Evolutionary conservation across 2,888 invertebrate genomes (phyloP).

Genomic region (Drosophila rubida): DNA sequence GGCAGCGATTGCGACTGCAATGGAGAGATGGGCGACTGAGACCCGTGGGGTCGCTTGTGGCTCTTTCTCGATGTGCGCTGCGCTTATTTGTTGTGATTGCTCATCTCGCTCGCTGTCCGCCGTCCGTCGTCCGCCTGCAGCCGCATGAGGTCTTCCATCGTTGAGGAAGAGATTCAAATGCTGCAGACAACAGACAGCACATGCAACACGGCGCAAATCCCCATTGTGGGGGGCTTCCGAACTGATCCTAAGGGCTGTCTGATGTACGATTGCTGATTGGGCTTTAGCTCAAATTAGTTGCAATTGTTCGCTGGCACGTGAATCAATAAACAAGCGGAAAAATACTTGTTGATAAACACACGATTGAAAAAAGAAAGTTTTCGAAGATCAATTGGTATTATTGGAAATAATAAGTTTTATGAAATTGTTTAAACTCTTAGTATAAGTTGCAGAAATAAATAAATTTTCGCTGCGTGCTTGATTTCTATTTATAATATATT

Average conservation of each 20-base stretch:
- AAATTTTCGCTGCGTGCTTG: too few species aligned
- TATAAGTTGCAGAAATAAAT: too few species aligned
- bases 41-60: conserved; percentile 45
- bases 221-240: conserved; percentile 33
- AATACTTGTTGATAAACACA: neutral
- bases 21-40: conserved; percentile 16
- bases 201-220: conserved; percentile 26
- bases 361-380: neutral
- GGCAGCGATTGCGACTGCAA: neutral
- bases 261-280: conserved; percentile 70
- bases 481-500: too few species aligned
- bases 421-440: too few species aligned
- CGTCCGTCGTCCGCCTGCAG: conserved; percentile 5
- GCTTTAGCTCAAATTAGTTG: conserved; percentile 67
- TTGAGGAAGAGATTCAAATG: conserved; percentile 17
- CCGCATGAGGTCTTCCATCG: conserved; percentile 46
- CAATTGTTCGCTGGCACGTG: conserved; percentile 53
- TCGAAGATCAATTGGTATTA: neutral
- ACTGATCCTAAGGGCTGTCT: conserved; percentile 3
- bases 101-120: too few species aligned
- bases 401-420: too few species aligned
- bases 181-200: conserved; percentile 22
- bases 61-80: conserved; percentile 13
- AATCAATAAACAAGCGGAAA: neutral
- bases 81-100: conserved; percentile 23